These are phyloP conservation scores for Falco novaeseelandiae DNA, from an alignment of 2,797 vertebrate genomes.

Conservation along the genomic window DNA sequence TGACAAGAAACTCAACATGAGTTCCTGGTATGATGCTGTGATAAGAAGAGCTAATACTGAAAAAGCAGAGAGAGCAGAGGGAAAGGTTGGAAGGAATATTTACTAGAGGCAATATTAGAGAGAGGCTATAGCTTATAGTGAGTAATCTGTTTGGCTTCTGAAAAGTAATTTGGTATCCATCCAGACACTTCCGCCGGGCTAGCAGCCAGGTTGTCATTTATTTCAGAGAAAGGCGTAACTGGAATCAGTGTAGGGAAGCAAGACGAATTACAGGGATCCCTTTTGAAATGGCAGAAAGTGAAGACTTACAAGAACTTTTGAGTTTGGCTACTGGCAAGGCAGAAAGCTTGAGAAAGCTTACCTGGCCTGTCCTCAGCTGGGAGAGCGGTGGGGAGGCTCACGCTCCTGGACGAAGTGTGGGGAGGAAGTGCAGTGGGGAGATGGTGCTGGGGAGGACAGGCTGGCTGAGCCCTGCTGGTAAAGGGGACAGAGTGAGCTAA, in stretches of 20 bases:
- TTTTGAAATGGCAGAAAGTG: not conserved
- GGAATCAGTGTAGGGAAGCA: not conserved
- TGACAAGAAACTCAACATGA: not conserved
- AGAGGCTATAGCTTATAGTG: not conserved
- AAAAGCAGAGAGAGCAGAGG: not conserved
- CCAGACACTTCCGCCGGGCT: not conserved
- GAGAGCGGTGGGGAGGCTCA: not conserved
- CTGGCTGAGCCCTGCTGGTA: not conserved
- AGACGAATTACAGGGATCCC: not conserved
- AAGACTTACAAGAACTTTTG: not conserved
- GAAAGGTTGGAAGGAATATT: not conserved
- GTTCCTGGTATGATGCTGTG: not conserved
- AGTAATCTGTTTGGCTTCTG: constrained; percentile 37
- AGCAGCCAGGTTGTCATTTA: constrained; percentile 7
- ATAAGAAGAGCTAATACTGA: not conserved
- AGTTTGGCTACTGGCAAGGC: not conserved
- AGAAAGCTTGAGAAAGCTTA: not conserved
- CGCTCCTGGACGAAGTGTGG: accelerated
- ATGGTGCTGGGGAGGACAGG: not conserved
- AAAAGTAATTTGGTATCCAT: constrained; percentile 32
- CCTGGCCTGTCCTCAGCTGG: not conserved
- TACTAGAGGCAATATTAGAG: not conserved
- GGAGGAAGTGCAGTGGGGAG: accelerated
- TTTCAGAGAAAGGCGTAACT: not conserved
- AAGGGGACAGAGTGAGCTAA: not conserved